phyloP scores from a whole-genome alignment of 2,797 vertebrate species.

The Diplodus puntazzo region DNA sequence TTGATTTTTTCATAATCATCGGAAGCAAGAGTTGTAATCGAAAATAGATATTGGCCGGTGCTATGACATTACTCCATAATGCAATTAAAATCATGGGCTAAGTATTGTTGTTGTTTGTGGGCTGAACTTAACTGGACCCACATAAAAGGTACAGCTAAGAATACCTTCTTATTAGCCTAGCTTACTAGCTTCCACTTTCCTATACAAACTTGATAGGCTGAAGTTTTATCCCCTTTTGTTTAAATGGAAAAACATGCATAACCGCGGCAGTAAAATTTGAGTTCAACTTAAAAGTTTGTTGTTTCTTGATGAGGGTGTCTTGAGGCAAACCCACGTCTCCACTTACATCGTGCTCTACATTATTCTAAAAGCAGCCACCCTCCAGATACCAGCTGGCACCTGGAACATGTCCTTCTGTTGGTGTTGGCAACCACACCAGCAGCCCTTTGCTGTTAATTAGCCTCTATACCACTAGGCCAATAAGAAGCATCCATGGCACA shows the following conservation, averaged over 20 bases:
- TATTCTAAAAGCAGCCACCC: conserved; percentile 70
- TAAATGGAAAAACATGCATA: background rate
- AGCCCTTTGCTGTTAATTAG: conserved; percentile 70
- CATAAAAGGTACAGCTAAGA: too few species aligned
- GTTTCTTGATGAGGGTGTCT: conserved; percentile 26
- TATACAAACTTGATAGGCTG: background rate
- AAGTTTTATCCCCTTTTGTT: background rate
- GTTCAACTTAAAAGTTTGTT: background rate
- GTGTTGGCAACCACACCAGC: conserved; percentile 59
- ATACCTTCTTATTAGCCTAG: too few species aligned
- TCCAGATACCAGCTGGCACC: conserved; percentile 72
- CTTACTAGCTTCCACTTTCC: too few species aligned
- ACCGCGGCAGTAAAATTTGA: background rate
- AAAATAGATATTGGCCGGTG: too few species aligned
- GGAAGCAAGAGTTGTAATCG: too few species aligned
- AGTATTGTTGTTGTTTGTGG: too few species aligned
- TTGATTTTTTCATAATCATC: too few species aligned
- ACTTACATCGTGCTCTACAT: conserved; percentile 51
- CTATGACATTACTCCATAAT: background rate
- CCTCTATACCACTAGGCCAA: conserved; percentile 60
- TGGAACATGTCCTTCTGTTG: conserved; percentile 69
- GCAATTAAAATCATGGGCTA: background rate
- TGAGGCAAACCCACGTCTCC: conserved; percentile 12
- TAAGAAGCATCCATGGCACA: conserved; percentile 49
- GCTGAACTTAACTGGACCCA: too few species aligned